phyloP scores from a whole-genome alignment of 2,113 vertebrate species.

The Brachyhypopomus occidentalis region DNA sequence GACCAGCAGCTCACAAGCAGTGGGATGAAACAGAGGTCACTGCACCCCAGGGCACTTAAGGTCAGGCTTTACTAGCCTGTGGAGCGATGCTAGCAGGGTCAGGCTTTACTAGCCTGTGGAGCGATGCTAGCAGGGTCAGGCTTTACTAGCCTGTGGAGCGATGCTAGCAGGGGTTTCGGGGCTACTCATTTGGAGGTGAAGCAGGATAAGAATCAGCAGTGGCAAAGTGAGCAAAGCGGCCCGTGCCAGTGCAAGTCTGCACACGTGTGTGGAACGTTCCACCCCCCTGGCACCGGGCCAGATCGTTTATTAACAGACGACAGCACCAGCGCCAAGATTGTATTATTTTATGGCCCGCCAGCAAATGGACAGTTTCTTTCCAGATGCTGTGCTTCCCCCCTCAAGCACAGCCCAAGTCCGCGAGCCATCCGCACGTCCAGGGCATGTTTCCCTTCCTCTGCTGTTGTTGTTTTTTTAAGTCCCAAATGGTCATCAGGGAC shows the following conservation, averaged over 20 bases:
- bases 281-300: constrained; percentile 7
- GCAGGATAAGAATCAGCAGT: too few relatives aligned
- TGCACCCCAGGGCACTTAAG: neutral
- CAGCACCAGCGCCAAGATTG: constrained; percentile 3
- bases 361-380: neutral
- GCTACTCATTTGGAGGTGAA: too few relatives aligned
- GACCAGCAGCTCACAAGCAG: neutral
- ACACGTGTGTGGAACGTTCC: neutral
- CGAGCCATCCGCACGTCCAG: neutral
- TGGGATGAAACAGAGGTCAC: neutral
- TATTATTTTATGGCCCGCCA: constrained; percentile 15
- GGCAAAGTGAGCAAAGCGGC: too few relatives aligned
- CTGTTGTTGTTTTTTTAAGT: neutral
- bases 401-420: neutral
- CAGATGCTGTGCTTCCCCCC: neutral
- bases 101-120: neutral
- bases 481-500: constrained; percentile 18
- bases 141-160: too few relatives aligned
- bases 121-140: neutral
- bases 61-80: neutral
- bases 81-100: too few relatives aligned
- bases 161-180: too few relatives aligned
- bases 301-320: constrained; percentile 17
- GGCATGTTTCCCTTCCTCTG: too few relatives aligned
- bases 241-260: neutral